These are phyloP conservation scores for Rhinopomastus cyanomelas DNA, from an alignment of 2,113 vertebrate species.

Conservation along the genomic window DNA sequence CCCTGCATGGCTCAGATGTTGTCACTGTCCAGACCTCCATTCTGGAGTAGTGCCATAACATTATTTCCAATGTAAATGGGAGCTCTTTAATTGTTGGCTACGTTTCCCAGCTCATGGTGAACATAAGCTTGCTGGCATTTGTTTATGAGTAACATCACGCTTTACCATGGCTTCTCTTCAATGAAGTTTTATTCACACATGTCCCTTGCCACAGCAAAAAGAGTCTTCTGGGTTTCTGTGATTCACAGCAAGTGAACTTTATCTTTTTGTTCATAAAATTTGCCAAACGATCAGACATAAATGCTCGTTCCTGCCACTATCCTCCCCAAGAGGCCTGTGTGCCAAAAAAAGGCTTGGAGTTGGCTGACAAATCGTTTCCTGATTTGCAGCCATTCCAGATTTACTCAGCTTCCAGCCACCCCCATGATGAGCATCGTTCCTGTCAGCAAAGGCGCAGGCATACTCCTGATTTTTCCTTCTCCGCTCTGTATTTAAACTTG, in stretches of 20 bases:
- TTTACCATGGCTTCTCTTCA: not conserved
- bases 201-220: not conserved
- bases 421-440: not conserved
- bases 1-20: not conserved
- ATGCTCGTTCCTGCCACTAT: conserved; percentile 47
- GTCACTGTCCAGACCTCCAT: not conserved
- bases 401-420: conserved; percentile 54
- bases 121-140: not conserved
- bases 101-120: not conserved
- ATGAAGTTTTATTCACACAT: conserved; percentile 3
- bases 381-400: conserved; percentile 20
- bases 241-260: conserved; percentile 39
- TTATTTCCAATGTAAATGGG: not conserved
- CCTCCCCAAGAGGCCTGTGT: conserved; percentile 1
- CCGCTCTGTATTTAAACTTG: not conserved
- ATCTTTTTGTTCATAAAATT: conserved; percentile 56
- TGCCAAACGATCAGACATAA: conserved; percentile 39
- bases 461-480: not conserved
- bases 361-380: conserved; percentile 58
- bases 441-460: not conserved
- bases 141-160: not conserved
- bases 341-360: conserved; percentile 52
- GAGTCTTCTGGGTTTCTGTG: conserved; percentile 7
- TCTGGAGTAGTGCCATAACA: not conserved
- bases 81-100: not conserved